phyloP scores from a whole-genome alignment of 2,797 vertebrate species.

The Apogon hyalosoma region DNA sequence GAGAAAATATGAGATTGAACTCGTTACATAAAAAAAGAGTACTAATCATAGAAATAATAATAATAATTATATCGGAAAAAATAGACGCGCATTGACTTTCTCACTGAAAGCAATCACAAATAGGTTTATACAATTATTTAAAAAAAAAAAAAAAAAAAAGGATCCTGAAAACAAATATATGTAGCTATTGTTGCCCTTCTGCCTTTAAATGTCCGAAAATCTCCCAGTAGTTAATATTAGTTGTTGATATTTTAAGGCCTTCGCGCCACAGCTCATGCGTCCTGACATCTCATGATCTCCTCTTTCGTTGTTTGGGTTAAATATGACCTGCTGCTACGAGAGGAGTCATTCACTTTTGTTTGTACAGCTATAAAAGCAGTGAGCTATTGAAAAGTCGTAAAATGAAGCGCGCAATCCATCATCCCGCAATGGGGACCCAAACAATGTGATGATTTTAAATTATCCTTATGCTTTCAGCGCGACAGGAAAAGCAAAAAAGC shows the following conservation, averaged over 20 bases:
- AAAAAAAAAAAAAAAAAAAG: too few relatives aligned
- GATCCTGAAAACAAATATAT: background rate
- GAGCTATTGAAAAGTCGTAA: slow-evolving; percentile 93
- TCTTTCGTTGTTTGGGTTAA: slow-evolving; percentile 57
- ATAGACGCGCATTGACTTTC: too few relatives aligned
- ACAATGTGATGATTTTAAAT: slow-evolving; percentile 85
- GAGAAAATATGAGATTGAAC: too few relatives aligned
- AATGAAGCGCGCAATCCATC: slow-evolving; percentile 93
- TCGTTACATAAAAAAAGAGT: too few relatives aligned
- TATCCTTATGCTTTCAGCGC: slow-evolving; percentile 85
- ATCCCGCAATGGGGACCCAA: slow-evolving; percentile 80
- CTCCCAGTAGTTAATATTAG: too few relatives aligned
- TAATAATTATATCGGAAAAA: too few relatives aligned
- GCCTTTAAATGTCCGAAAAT: background rate
- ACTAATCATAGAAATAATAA: too few relatives aligned
- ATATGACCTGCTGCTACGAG: slow-evolving; percentile 79
- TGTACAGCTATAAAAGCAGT: slow-evolving; percentile 92
- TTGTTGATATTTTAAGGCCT: background rate
- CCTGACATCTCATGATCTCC: slow-evolving; percentile 62
- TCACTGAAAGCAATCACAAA: too few relatives aligned
- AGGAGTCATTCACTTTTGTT: slow-evolving; percentile 93
- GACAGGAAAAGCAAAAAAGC: slow-evolving; percentile 6
- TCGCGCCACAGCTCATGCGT: slow-evolving; percentile 3
- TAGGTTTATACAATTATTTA: too few relatives aligned
- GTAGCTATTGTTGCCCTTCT: too few relatives aligned